Base-by-base conservation (phyloP, 2,797 vertebrate genomes). In the Pogonophryne albipinna region DNA sequence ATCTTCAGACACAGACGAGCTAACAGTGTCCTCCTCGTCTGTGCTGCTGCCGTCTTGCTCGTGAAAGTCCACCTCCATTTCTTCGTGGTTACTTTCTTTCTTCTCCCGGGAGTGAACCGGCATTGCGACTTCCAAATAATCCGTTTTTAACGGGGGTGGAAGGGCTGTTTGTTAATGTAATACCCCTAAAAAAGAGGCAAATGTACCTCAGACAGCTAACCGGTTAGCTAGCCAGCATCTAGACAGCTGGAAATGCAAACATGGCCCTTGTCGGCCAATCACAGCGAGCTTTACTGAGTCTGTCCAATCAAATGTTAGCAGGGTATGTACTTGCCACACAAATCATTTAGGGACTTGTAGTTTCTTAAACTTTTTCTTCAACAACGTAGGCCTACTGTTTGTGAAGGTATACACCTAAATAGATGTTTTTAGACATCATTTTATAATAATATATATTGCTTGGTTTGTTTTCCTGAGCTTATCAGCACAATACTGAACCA, bases 51-150 rank as follows among this genome's bases (percentile, higher is more conserved):
- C 97, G 85, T 99, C 98, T 65, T 99, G 98, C 79, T 99, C 97
- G 27, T 96, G 95, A 70, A 96, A 98, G 83, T 99, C 98, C 94
- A 99, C 97, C 86, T 99, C 97, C 97, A 99, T 99, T 77, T 99
- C 98, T 88, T 98, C 97, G 88, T 98, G 97, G 88, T 97, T 96
- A 80, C 91, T 97, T 79, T 98, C 97, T 81, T 98, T 99, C 92
- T 98, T 98, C 82, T 99, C 98, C 81, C 97, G 94, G 51, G 97
- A 96, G 89, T 99, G 97, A 45, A 99, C 97, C 83, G 97, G 97
- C 97, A 99, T 98, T 31, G 66, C 76, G 74, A 56, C 66, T 23
- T 38, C 47, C 17, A 6, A 44, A 42, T 1, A 13, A 57, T 27
- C 52, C 51, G 74, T 42, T 47, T 60, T 38, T 20, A 68, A 45